Evolutionary conservation across 1,140 invertebrate genomes (phyloP).

Genomic region (Temnothorax curvispinosus): DNA sequence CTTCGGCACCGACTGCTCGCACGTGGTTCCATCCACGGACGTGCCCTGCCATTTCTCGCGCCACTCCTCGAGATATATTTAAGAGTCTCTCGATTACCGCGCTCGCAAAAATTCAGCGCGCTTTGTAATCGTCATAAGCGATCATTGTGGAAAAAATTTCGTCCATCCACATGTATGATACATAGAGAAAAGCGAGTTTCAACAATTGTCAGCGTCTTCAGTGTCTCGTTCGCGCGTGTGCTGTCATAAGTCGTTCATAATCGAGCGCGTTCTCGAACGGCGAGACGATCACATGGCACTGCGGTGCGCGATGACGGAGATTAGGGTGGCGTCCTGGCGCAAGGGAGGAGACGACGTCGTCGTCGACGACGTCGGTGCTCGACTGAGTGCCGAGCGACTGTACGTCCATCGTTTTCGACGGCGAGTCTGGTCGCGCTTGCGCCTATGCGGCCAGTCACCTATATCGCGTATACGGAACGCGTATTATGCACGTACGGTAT

Average conservation of each 20-base stretch:
- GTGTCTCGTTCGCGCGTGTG: not conserved
- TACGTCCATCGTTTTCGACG: constrained; percentile 72
- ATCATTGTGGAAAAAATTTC: not conserved
- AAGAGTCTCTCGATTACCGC: not conserved
- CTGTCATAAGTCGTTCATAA: not conserved
- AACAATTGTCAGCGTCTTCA: not conserved
- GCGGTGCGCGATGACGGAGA: constrained; percentile 4
- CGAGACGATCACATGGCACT: constrained; percentile 76
- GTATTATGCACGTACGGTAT: constrained; percentile 42
- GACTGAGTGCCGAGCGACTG: constrained; percentile 72
- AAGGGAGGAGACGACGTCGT: constrained; percentile 57
- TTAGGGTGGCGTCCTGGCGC: not conserved
- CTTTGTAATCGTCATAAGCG: not conserved
- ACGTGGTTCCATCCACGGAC: constrained; percentile 34
- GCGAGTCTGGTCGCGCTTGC: constrained; percentile 67
- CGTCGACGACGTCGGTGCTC: constrained; percentile 79
- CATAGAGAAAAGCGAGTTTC: not conserved
- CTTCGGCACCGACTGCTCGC: not conserved
- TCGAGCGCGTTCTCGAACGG: not conserved
- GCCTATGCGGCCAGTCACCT: constrained; percentile 36
- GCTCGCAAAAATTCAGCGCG: not conserved
- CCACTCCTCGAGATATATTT: not conserved
- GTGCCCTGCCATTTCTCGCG: constrained; percentile 9
- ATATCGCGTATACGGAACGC: constrained; percentile 45
- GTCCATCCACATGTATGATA: not conserved